Conservation (phyloP, 2,797 vertebrate genomes). For the Cygnus olor region DNA sequence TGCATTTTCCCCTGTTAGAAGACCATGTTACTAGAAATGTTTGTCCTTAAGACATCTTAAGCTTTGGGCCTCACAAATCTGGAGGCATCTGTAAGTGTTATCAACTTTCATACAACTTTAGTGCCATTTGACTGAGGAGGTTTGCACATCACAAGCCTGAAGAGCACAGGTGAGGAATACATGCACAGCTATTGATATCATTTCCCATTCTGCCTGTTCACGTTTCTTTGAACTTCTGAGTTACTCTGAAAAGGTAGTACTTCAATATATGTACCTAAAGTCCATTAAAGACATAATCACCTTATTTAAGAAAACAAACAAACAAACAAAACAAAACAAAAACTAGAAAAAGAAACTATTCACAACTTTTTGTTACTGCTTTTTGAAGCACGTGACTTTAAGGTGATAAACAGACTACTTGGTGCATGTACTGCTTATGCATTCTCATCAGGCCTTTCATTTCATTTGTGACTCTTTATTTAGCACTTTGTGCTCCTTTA, state of each 20-base stretch:
- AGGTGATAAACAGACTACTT: not conserved
- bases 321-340: too few species aligned
- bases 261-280: not conserved
- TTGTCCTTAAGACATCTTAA: not conserved
- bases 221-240: not conserved
- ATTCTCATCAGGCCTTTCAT: not conserved
- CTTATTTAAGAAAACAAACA: not conserved
- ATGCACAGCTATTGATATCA: not conserved
- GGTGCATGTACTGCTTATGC: not conserved
- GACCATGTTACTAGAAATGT: not conserved
- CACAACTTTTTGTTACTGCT: not conserved
- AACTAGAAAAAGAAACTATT: too few species aligned
- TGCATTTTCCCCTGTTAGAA: not conserved
- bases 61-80: not conserved
- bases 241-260: not conserved
- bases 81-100: not conserved
- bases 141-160: rapidly evolving
- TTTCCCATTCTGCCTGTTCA: not conserved
- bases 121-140: not conserved
- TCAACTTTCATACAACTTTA: not conserved
- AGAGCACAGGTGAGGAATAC: not conserved
- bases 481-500: not conserved
- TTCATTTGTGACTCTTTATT: not conserved
- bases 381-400: not conserved
- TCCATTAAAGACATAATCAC: not conserved